Base-by-base conservation (phyloP, 1,140 invertebrate genomes). In the Drosophila trapezifrons region DNA sequence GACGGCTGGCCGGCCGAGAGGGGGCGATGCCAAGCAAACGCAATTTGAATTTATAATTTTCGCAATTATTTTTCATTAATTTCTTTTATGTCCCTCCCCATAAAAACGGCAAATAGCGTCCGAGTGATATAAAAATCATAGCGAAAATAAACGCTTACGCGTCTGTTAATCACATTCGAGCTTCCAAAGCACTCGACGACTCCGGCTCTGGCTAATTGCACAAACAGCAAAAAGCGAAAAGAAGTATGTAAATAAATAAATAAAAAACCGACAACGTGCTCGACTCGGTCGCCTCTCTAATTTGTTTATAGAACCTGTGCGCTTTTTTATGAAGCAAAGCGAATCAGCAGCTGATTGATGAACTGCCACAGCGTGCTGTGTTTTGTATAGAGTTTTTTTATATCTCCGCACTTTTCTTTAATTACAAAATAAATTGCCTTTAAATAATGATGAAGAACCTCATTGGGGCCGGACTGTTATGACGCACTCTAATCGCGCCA, bases 21-120 rank as follows among this genome's bases (percentile, higher is more conserved):
- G 2, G 10, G 10, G 18, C 18, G 56, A 17, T 46, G 42, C 17
- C 58, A 10, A 56, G 43, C 73, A 56, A 86, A 87, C 82, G 71
- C 66, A 87, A 86, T 87, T 87, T 87, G 83, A 87, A 87, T 87
- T 87, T 87, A 83, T 87, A 87, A 87, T 87, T 87, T 89, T 87
- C 78, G 79, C 84, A 87, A 87, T 87, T 87, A 87, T 87, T 71
- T 87, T 79, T 80, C 84, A 85, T 85, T 85, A 85, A 85, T 85
- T 85, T 74, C 66, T 66, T 81, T 38, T 38, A 13, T 13, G 9
- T n/a, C n/a, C n/a, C n/a, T n/a, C n/a, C n/a, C n/a, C 40, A 77
- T 86, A 86, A 86, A 78, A 87, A 86, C 52, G 51, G 43, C 38
- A 52, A 77, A 67, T 35, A 65, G 29, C 74, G 64, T 64, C 25